A percentile compares a stretch with the other conserved stretches of the same genome.
These are phyloP conservation scores for Griposia aprilina DNA, from an alignment of 2,888 invertebrate genomes.

Conservation along the genomic window DNA sequence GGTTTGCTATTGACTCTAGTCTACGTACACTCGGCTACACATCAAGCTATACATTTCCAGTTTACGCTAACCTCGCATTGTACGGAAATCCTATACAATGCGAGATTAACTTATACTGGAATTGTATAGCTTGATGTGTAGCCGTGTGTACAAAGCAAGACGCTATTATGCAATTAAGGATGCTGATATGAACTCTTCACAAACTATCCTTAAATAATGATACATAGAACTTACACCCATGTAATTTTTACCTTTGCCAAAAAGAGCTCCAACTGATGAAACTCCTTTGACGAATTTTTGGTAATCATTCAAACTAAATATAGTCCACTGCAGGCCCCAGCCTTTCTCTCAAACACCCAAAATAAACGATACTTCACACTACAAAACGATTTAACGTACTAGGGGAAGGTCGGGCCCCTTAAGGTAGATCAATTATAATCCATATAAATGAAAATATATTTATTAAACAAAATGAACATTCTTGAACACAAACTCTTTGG, in stretches of 20 bases:
- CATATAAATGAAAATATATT: too few species aligned
- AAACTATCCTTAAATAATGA: neutral
- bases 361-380: slow-evolving; percentile 44
- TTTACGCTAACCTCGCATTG: too few species aligned
- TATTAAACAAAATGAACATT: too few species aligned
- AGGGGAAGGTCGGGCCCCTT: too few species aligned
- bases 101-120: too few species aligned
- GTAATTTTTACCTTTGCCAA: neutral
- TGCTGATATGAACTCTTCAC: neutral
- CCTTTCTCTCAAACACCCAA: slow-evolving; percentile 52
- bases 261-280: neutral
- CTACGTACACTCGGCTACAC: too few species aligned
- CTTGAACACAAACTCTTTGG: too few species aligned
- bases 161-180: neutral
- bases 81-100: too few species aligned
- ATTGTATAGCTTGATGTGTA: too few species aligned
- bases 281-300: neutral
- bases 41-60: too few species aligned
- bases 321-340: neutral
- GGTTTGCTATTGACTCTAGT: too few species aligned
- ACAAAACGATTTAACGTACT: slow-evolving; percentile 36
- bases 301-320: slow-evolving; percentile 8
- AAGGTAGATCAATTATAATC: too few species aligned
- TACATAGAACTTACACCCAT: neutral
- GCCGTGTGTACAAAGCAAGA: neutral